phyloP scores from a whole-genome alignment of 2,888 invertebrate genomes.

The Flexamia atlantica region DNA sequence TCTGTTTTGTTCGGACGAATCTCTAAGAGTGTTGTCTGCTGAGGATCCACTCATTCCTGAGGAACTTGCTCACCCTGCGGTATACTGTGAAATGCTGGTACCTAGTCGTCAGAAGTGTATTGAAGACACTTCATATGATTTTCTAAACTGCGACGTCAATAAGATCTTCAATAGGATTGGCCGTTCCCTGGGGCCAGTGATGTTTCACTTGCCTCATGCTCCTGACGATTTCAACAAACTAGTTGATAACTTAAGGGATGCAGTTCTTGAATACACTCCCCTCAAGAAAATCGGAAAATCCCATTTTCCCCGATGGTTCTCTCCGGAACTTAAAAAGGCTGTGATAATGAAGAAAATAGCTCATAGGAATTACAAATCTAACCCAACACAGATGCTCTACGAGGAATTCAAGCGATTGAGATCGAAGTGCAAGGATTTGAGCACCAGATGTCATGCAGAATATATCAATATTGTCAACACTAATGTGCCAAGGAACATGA shows the following conservation, averaged over 20 bases:
- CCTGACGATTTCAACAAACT: neutral
- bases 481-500: neutral
- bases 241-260: neutral
- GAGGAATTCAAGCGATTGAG: neutral
- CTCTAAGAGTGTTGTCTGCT: neutral
- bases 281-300: conserved; percentile 23
- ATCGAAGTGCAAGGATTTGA: conserved; percentile 11
- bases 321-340: conserved; percentile 9
- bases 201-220: neutral
- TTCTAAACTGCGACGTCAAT: conserved; percentile 17
- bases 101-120: neutral
- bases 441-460: neutral
- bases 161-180: conserved; percentile 23
- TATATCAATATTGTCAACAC: neutral
- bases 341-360: conserved; percentile 13
- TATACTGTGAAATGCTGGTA: neutral
- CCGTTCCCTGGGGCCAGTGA: neutral
- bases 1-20: neutral
- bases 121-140: conserved; percentile 10
- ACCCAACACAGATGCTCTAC: neutral
- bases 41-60: neutral
- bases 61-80: conserved; percentile 32
- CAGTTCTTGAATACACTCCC: conserved; percentile 19
- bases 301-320: conserved; percentile 20
- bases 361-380: neutral